phyloP scores from a whole-genome alignment of 2,888 invertebrate species.

The Nipponacmea schrenckii region DNA sequence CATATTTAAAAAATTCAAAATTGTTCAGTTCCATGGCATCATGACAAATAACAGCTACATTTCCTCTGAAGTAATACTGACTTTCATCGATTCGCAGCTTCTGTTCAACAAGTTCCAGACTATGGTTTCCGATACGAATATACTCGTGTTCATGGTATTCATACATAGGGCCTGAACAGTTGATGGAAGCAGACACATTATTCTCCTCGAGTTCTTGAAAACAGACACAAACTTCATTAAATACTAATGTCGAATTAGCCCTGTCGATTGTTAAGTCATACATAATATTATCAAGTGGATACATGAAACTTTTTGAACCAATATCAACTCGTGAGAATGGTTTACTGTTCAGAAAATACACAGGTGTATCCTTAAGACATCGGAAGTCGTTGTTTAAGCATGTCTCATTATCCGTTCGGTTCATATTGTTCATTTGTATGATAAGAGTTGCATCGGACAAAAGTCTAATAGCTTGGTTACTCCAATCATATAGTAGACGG shows the following conservation, averaged over 20 bases:
- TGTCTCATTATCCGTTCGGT: not conserved
- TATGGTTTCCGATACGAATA: not conserved
- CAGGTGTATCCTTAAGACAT: not conserved
- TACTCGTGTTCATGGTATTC: not conserved
- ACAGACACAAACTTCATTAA: not conserved
- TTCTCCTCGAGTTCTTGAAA: too few relatives aligned
- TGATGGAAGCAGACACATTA: not conserved
- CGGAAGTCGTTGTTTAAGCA: not conserved
- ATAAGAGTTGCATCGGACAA: not conserved
- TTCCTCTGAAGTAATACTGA: not conserved
- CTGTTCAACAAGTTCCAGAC: not conserved
- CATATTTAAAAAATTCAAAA: not conserved
- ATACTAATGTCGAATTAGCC: not conserved
- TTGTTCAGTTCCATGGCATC: not conserved
- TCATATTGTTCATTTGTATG: not conserved
- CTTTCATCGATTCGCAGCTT: not conserved
- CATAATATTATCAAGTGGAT: not conserved
- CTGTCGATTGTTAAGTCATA: not conserved
- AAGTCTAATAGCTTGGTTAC: not conserved
- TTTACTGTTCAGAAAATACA: not conserved
- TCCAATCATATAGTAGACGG: not conserved
- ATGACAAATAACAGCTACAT: not conserved
- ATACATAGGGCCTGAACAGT: not conserved
- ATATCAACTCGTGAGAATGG: not conserved
- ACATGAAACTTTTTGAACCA: not conserved